phyloP scores from a whole-genome alignment of 2,113 vertebrate genomes.

The Percina caprodes region DNA sequence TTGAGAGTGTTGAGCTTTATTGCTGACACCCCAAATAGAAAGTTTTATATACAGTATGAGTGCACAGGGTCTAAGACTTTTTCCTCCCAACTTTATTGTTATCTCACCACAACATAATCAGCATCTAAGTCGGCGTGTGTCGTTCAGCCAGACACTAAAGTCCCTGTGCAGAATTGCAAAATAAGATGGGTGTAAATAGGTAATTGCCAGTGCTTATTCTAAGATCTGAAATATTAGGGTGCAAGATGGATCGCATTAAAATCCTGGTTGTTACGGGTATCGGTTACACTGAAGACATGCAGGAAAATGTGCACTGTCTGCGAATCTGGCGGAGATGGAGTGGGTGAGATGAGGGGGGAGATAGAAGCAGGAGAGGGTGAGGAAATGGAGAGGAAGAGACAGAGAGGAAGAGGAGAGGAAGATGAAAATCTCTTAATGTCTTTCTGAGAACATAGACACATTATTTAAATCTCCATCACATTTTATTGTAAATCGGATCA shows the following conservation, averaged over 20 bases:
- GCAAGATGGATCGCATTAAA: constrained; percentile 85
- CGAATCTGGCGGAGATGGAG: constrained; percentile 89
- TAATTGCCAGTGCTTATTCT: constrained; percentile 86
- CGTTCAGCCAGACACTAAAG: constrained; percentile 68
- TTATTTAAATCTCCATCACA: constrained; percentile 93
- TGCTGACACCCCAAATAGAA: constrained; percentile 81
- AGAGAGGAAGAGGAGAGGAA: constrained; percentile 86
- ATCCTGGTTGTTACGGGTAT: constrained; percentile 83
- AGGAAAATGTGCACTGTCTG: constrained; percentile 91
- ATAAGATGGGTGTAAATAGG: constrained; percentile 85
- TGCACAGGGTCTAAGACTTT: constrained; percentile 64
- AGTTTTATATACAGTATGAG: constrained; percentile 69
- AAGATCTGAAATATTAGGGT: constrained; percentile 84
- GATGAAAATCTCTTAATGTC: constrained; percentile 90
- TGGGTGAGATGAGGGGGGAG: constrained; percentile 87
- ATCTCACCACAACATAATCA: constrained; percentile 79
- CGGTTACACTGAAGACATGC: constrained; percentile 89
- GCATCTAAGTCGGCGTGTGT: constrained; percentile 70
- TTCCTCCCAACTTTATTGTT: constrained; percentile 75
- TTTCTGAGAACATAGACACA: constrained; percentile 93
- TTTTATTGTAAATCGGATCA: constrained; percentile 97
- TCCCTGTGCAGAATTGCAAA: constrained; percentile 82
- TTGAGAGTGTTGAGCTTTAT: constrained; percentile 67
- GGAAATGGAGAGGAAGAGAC: constrained; percentile 78
- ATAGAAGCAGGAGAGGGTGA: constrained; percentile 83